Conservation (phyloP, 2,888 invertebrate genomes). For the Axea sp. region DNA sequence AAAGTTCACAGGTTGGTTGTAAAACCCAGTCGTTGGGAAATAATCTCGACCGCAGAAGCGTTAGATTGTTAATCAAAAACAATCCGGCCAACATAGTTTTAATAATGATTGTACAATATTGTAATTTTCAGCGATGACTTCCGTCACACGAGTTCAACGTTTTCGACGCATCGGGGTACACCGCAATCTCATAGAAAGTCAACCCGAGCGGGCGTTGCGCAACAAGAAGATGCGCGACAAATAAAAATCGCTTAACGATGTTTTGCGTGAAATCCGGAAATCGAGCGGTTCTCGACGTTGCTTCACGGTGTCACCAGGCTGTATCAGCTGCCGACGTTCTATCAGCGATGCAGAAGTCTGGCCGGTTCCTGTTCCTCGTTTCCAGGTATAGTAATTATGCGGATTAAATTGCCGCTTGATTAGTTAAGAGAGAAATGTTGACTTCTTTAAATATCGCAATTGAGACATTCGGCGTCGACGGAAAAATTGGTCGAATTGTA, state of each 20-base stretch:
- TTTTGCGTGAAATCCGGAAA: conserved; percentile 56
- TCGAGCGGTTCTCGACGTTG: conserved; percentile 2
- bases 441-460: too few relatives aligned
- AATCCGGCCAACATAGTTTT: conserved; percentile 12
- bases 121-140: conserved; percentile 34
- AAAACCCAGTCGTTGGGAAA: conserved; percentile 2
- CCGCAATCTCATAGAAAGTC: conserved; percentile 56
- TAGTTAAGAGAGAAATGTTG: too few relatives aligned
- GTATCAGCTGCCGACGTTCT: conserved; percentile 12
- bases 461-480: too few relatives aligned
- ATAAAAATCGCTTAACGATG: conserved; percentile 36
- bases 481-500: too few relatives aligned
- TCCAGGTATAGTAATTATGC: neutral
- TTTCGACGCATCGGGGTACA: conserved; percentile 6
- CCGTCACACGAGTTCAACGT: conserved; percentile 6
- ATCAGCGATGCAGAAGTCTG: conserved; percentile 7
- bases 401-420: conserved; percentile 6
- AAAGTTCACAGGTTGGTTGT: conserved; percentile 9
- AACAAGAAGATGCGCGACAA: conserved; percentile 44
- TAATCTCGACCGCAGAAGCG: conserved; percentile 12
- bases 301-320: conserved; percentile 16
- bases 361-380: conserved; percentile 30
- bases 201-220: conserved; percentile 27
- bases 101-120: conserved; percentile 32
- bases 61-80: conserved; percentile 13